These are phyloP conservation scores for Lagodon rhomboides DNA, from an alignment of 2,797 vertebrate species.

Conservation along the genomic window DNA sequence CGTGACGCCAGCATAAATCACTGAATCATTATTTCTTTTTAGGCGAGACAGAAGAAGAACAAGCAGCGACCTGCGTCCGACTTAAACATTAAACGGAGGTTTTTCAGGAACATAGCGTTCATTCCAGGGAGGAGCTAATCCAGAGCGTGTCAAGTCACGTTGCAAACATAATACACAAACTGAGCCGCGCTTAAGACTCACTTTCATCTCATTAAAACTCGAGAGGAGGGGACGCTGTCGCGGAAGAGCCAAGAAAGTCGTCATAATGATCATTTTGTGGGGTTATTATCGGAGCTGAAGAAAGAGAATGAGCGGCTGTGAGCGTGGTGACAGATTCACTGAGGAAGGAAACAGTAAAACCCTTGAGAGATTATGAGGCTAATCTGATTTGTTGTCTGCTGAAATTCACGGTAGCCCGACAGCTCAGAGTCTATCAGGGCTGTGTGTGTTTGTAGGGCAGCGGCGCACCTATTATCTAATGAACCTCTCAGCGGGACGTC, in stretches of 20 bases:
- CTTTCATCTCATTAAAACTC: constrained; percentile 60
- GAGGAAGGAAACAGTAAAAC: constrained; percentile 64
- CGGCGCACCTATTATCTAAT: constrained; percentile 61
- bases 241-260: not conserved
- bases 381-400: constrained; percentile 77
- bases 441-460: constrained; percentile 52
- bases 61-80: constrained; percentile 57
- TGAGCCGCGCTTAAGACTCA: constrained; percentile 58
- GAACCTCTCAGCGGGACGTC: constrained; percentile 46
- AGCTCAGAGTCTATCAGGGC: constrained; percentile 54
- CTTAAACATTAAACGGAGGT: constrained; percentile 43
- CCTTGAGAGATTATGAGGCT: constrained; percentile 67
- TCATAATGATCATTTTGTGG: constrained; percentile 10
- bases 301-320: constrained; percentile 57
- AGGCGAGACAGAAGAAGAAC: constrained; percentile 30
- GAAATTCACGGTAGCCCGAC: constrained; percentile 64
- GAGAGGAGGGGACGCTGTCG: not conserved
- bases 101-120: constrained; percentile 48
- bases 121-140: constrained; percentile 65
- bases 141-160: constrained; percentile 67
- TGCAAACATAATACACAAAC: constrained; percentile 58
- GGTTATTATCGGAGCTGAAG: constrained; percentile 35
- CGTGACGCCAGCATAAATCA: constrained; percentile 29
- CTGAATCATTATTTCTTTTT: constrained; percentile 29
- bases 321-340: constrained; percentile 53